Base-by-base conservation (phyloP, 2,113 vertebrate genomes). In the Anthoscopus minutus region DNA sequence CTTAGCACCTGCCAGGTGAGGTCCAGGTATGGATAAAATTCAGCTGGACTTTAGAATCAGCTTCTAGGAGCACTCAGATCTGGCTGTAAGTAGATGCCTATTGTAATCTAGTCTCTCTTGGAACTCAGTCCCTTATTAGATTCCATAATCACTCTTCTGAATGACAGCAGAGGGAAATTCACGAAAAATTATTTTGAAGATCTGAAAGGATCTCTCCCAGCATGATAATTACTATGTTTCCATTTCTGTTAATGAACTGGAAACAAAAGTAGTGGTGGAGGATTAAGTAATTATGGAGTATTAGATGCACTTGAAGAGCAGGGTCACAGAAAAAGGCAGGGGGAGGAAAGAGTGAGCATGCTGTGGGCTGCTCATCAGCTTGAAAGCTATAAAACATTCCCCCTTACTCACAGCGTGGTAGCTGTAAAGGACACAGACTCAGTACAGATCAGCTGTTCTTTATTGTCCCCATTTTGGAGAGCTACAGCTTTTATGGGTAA, bases 251-350 rank as follows among this genome's bases (percentile, higher is more conserved):
- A 96, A 96, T 93, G 94, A 94, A 95, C 81, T 92, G 84, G 91
- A 95, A 96, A 93, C 95, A 95, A 89, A 95, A 96, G 92, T 83
- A 91, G 84, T 8, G 5, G 84, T 58, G 47, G 72, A 92, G 92
- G 97, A 97, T 98, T 97, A 98, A 98, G 96, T 97, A 97, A 98
- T 98, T 97, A 98, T 7, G 38, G 81, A 92, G 97, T 57, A 97
- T 98, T 97, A 97, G 85, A 96, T 93, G 81, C 94, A 87, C 96
- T 96, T 94, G 95, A 95, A 96, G 89, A 95, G 31, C 95, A 90
- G 86, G 95, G 97, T 97, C 97, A 97, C 79, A 89, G 93, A 80
- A 96, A 93, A 86, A 95, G 91, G 82, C 93, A 91, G 78, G 67
- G 88, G 74, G 53, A 89, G 80, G 85, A 78, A 45, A 81, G 83